Evolutionary conservation across 1,140 invertebrate species (phyloP), one percentile per base, ranked within the genome.

Genomic region (Eurosta solidaginis): DNA sequence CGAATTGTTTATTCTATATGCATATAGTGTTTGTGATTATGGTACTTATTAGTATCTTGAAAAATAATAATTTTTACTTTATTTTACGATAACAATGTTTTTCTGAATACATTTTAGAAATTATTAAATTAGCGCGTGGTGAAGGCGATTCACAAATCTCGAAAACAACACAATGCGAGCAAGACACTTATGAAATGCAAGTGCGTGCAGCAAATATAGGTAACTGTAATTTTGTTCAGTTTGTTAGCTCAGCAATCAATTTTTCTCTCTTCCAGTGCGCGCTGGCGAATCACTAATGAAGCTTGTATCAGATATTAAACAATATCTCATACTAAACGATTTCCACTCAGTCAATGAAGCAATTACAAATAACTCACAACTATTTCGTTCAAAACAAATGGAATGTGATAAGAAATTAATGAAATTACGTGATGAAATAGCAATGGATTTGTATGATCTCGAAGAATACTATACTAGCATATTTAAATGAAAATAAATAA

Each of bases 401-500:
- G 96, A 97, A 83, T 96, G 95, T 89, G 97, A 99, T 89, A 94
- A 95, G 82, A 98, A 98, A 89, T 88, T 98, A 17, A 96, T 97
- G 91, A 94, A 93, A 36, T 86, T 99, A 22, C 86, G 97, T 77
- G 97, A 98, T 88, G 97, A 98, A 84, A 97, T 98, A 91, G 95
- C 97, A 36, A 93, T 95, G 59, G 96, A 98, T 89, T 89, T 99
- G 0, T 98, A 97, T 89, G 97, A 98, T 89, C 89, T 98, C 47
- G 97, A 99, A 91, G 97, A 99, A 90, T 98, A 98, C 89, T 98
- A 98, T 87, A 97, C 95, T 5, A 98, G 96, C 80, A 93, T 95
- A 82, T 97, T 96, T 88, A 98, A 98, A 89, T 94, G 73, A 74
- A 45, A 74, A 45, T 74, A 74, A 45, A 74, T n/a, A n/a, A n/a